A percentile compares a stretch with the other conserved stretches of the same genome.
Evolutionary conservation across 2,888 invertebrate genomes (phyloP).

Genomic region (Eristalinus aeneus): DNA sequence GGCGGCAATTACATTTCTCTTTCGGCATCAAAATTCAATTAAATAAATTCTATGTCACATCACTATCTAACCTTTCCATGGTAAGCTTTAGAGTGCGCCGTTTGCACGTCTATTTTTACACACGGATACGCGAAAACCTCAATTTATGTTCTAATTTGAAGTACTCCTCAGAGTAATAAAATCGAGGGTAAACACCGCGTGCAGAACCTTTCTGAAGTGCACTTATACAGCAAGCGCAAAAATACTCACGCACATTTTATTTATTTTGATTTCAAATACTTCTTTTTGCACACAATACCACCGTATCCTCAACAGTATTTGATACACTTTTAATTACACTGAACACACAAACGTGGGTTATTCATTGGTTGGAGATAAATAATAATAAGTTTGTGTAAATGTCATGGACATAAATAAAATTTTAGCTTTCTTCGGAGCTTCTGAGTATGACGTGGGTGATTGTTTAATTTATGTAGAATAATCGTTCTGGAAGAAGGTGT

Average conservation of each 20-base stretch:
- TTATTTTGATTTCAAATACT: background rate
- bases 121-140: background rate
- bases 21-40: background rate
- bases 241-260: background rate
- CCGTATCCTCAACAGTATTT: background rate
- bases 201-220: background rate
- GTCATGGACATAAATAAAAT: background rate
- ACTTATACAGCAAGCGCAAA: background rate
- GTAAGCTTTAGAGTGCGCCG: background rate
- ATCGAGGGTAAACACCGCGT: background rate
- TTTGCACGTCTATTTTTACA: slow-evolving; percentile 5
- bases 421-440: background rate
- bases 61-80: background rate
- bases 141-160: background rate
- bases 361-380: background rate
- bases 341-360: background rate
- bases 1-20: background rate
- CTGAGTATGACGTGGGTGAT: too few species aligned
- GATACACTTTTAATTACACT: background rate
- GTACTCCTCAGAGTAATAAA: background rate
- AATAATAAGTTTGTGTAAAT: background rate
- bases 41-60: background rate
- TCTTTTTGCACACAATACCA: background rate
- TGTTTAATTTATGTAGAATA: too few species aligned
- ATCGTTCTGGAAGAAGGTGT: too few species aligned